These are phyloP conservation scores for Coelogynopora nodosa DNA, from an alignment of 2,888 invertebrate species.

Conservation along the genomic window DNA sequence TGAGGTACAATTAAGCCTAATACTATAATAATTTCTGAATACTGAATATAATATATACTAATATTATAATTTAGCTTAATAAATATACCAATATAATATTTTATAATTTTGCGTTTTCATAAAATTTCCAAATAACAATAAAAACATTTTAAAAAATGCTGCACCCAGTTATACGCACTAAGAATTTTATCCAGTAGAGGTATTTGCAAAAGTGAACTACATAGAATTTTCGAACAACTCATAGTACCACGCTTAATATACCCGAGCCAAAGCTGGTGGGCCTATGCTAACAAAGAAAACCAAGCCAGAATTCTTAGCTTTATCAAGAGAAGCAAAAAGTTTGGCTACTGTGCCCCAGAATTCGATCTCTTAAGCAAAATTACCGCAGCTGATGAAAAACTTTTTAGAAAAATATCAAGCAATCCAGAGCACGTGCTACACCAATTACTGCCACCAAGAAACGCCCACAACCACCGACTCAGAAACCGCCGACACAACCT, in stretches of 20 bases:
- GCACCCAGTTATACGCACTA: constrained; percentile 11
- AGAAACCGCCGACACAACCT: no score
- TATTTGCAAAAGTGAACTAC: constrained; percentile 2
- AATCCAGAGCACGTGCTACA: no score
- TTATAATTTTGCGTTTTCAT: no score
- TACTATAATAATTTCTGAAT: no score
- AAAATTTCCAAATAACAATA: no score
- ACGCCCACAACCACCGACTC: no score
- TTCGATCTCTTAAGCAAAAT: background rate
- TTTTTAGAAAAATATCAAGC: no score
- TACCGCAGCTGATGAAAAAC: constrained; percentile 2
- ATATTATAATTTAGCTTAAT: no score
- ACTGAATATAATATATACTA: no score
- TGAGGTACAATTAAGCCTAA: no score
- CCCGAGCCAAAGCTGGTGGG: constrained; percentile 18
- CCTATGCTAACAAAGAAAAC: background rate
- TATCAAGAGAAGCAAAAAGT: constrained; percentile 24
- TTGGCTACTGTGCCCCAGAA: constrained; percentile 19
- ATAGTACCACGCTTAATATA: background rate
- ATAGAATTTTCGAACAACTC: constrained; percentile 13
- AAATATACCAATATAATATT: no score
- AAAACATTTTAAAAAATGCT: constrained; percentile 27
- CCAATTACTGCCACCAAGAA: no score
- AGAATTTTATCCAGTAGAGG: constrained; percentile 19
- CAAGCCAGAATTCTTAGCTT: background rate